Evolutionary conservation across 2,113 vertebrate species (phyloP).

Genomic region (Excalfactoria chinensis): DNA sequence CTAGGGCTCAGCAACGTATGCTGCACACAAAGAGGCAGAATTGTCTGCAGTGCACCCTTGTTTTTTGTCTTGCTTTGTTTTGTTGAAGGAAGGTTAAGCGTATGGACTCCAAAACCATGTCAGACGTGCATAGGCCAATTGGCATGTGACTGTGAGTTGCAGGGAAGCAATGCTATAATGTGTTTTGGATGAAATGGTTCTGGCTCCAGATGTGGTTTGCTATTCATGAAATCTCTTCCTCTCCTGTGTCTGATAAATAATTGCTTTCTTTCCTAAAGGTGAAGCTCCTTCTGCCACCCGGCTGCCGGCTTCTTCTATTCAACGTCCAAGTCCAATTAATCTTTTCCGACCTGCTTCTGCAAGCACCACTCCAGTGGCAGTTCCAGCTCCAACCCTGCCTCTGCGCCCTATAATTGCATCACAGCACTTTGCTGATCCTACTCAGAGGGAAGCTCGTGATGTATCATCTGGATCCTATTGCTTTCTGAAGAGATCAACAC

Average conservation of each 20-base stretch:
- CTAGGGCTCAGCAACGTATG: neutral
- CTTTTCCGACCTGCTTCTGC: constrained; percentile 75
- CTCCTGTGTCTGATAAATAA: neutral
- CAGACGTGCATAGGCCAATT: neutral
- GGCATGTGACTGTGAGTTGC: neutral
- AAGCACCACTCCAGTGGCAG: constrained; percentile 63
- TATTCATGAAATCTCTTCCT: neutral
- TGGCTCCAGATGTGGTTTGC: neutral
- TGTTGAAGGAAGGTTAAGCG: neutral
- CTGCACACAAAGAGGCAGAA: neutral
- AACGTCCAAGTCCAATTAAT: constrained; percentile 66
- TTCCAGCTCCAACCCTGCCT: constrained; percentile 59
- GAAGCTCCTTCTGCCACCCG: constrained; percentile 56
- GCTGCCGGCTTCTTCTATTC: constrained; percentile 68
- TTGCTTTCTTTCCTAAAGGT: constrained; percentile 73
- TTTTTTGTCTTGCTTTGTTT: neutral
- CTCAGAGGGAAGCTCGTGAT: constrained; percentile 52
- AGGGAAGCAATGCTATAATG: neutral
- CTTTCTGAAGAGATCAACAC: constrained; percentile 68
- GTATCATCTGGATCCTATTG: constrained; percentile 48
- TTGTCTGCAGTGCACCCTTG: neutral
- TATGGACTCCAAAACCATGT: neutral
- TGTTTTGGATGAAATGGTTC: neutral
- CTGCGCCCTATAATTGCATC: constrained; percentile 53
- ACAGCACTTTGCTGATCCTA: constrained; percentile 63